Evolutionary conservation across 2,888 invertebrate genomes (phyloP).

Genomic region (Watsonalla cultraria): DNA sequence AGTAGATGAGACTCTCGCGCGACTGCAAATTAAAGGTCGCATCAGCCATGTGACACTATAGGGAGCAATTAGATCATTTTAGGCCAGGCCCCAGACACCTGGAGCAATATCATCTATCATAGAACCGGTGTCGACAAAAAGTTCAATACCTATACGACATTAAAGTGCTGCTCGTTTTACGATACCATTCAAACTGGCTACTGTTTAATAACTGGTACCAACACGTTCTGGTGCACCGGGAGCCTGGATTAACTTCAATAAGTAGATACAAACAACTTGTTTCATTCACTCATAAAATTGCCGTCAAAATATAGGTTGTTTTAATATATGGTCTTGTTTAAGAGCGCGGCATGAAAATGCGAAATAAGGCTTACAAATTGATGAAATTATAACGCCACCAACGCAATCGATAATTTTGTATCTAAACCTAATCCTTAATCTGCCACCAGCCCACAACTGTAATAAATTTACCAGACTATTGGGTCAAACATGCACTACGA

Average conservation of each 20-base stretch:
- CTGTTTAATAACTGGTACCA: conserved; percentile 36
- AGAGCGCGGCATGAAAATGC: too few relatives aligned
- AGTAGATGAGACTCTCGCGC: conserved; percentile 31
- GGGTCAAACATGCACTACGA: neutral
- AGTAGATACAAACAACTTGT: conserved; percentile 12
- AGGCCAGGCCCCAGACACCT: conserved; percentile 27
- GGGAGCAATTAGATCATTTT: conserved; percentile 53
- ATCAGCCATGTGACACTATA: conserved; percentile 46
- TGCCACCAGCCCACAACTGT: neutral
- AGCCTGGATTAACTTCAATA: conserved; percentile 11
- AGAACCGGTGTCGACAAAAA: conserved; percentile 20
- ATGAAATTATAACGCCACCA: neutral
- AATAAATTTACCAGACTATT: neutral
- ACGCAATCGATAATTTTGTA: neutral
- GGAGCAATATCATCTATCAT: conserved; percentile 36
- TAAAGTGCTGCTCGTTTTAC: conserved; percentile 23
- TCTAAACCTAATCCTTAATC: neutral
- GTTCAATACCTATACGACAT: conserved; percentile 20
- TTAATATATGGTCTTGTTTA: too few relatives aligned
- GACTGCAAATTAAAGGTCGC: conserved; percentile 62
- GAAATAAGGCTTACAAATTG: too few relatives aligned
- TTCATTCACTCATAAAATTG: neutral
- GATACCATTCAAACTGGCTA: conserved; percentile 20
- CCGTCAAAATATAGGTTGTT: neutral
- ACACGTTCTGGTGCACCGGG: conserved; percentile 11